phyloP scores from a whole-genome alignment of 2,888 invertebrate species.

The Micoletzkya japonica region DNA sequence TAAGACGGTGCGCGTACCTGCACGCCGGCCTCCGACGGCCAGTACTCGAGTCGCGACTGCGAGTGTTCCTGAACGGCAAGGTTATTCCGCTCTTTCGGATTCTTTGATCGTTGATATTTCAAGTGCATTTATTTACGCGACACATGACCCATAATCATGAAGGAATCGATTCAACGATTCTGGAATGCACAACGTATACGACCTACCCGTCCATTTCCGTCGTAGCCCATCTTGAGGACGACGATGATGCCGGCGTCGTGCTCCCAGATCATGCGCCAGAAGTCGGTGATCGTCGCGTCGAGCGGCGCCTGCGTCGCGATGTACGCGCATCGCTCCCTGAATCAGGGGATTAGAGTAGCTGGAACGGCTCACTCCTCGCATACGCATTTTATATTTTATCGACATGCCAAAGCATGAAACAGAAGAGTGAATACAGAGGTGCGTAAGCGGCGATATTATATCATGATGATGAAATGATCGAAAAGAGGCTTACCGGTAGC shows the following conservation, averaged over 20 bases:
- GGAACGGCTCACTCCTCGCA: too few species aligned
- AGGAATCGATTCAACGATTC: too few species aligned
- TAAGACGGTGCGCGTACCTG: slow-evolving; percentile 30
- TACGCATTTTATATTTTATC: too few species aligned
- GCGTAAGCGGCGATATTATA: too few species aligned
- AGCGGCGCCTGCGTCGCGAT: slow-evolving; percentile 98
- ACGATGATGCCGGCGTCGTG: slow-evolving; percentile 98
- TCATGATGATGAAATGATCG: slow-evolving; percentile 14
- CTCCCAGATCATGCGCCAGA: slow-evolving; percentile 99
- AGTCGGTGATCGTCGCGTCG: slow-evolving; percentile 92
- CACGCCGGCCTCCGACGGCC: slow-evolving; percentile 81
- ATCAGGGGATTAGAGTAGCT: slow-evolving; percentile 7
- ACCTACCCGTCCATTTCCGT: slow-evolving; percentile 92
- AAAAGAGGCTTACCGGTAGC: slow-evolving; percentile 48
- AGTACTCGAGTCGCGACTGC: slow-evolving; percentile 85
- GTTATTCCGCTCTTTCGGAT: neutral
- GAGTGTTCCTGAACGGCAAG: slow-evolving; percentile 78
- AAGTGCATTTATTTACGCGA: neutral
- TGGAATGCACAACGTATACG: too few species aligned
- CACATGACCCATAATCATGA: neutral
- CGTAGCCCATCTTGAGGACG: slow-evolving; percentile 83
- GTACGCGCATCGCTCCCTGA: slow-evolving; percentile 78
- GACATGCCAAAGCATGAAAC: too few species aligned
- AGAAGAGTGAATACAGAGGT: too few species aligned
- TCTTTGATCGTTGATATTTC: neutral